Evolutionary conservation across 2,113 vertebrate species (phyloP).

Genomic region (Phaethon lepturus): DNA sequence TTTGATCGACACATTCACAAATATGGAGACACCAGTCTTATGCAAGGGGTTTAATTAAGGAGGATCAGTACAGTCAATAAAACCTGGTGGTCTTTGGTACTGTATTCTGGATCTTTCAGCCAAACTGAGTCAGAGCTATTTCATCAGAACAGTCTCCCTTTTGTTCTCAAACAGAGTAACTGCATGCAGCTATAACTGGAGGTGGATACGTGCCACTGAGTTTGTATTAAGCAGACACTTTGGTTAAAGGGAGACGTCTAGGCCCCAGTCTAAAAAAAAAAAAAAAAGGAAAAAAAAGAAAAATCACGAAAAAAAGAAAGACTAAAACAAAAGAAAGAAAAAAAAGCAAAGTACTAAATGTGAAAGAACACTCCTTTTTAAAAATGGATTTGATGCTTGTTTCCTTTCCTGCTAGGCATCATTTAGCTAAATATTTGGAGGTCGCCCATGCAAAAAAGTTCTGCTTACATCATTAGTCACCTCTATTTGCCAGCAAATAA

Average conservation of each 20-base stretch:
- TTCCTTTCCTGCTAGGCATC: not conserved
- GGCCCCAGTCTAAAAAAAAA: not conserved
- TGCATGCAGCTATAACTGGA: not conserved
- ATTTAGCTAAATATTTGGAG: not conserved
- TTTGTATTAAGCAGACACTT: not conserved
- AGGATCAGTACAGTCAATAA: not conserved
- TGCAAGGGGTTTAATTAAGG: not conserved
- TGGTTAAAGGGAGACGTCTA: not conserved
- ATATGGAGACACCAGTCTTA: not conserved
- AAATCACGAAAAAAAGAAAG: not conserved
- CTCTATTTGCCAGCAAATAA: conserved; percentile 29
- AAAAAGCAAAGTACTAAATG: not conserved
- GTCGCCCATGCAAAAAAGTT: not conserved
- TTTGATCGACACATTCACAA: not conserved
- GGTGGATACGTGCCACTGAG: not conserved
- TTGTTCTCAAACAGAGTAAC: not conserved
- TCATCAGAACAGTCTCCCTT: not conserved
- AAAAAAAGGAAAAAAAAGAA: not conserved
- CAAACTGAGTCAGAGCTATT: not conserved
- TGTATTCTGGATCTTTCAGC: not conserved
- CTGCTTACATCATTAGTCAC: not conserved
- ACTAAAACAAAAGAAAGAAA: not conserved
- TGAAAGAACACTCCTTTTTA: not conserved
- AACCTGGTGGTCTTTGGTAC: not conserved
- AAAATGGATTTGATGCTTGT: not conserved